Conservation (phyloP, 2,888 invertebrate species). For the Ectemnius cavifrons region DNA sequence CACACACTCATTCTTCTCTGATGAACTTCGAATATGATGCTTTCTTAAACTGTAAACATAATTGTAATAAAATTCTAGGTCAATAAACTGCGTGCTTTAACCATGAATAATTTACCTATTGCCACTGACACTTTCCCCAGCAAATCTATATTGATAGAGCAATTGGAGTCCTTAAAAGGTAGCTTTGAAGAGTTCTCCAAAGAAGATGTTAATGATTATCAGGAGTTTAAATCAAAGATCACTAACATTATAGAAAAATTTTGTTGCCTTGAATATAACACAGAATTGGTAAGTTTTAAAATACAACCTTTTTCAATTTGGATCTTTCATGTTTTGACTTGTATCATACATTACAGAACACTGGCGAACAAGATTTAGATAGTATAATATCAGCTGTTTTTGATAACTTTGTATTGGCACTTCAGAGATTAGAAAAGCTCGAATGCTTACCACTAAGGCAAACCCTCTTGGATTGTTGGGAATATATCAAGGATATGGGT, state of each 20-base stretch:
- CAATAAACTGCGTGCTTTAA: slow-evolving; percentile 59
- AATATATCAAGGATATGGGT: slow-evolving; percentile 74
- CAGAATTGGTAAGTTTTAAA: slow-evolving; percentile 58
- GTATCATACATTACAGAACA: slow-evolving; percentile 23
- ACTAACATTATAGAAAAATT: slow-evolving; percentile 65
- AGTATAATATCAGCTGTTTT: slow-evolving; percentile 52
- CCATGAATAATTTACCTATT: slow-evolving; percentile 37
- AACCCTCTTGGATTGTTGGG: slow-evolving; percentile 67
- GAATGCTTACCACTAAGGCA: slow-evolving; percentile 69
- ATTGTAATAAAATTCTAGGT: slow-evolving; percentile 52
- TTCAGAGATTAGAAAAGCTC: slow-evolving; percentile 68
- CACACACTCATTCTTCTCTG: not conserved
- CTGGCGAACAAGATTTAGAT: slow-evolving; percentile 27
- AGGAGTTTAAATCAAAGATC: slow-evolving; percentile 67
- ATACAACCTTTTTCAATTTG: not conserved
- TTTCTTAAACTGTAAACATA: not conserved
- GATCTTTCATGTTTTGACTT: no score
- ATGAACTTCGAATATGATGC: not conserved
- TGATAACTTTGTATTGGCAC: slow-evolving; percentile 60
- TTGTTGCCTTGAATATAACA: slow-evolving; percentile 58
- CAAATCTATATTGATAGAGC: slow-evolving; percentile 64
- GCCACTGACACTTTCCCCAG: slow-evolving; percentile 44
- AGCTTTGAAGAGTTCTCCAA: slow-evolving; percentile 66
- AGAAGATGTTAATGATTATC: slow-evolving; percentile 63
- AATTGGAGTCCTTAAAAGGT: slow-evolving; percentile 61